Base-by-base conservation (phyloP, 92 coral and sea anemone genomes). In the Phenganax subtilis region DNA sequence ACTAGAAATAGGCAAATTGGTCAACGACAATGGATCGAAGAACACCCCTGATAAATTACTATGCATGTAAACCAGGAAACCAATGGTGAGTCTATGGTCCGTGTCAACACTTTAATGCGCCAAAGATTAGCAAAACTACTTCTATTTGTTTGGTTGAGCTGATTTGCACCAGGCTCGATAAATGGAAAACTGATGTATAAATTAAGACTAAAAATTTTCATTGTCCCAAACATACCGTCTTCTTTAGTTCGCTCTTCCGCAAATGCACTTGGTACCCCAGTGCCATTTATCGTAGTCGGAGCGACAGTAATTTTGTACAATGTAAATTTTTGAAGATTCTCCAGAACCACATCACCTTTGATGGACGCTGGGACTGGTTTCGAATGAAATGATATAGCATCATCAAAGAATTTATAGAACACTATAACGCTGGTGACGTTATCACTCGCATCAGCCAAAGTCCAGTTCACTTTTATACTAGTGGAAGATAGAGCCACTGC, bases 271-370 rank as follows among this genome's bases (percentile, higher is more conserved):
- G 82, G 82, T 51, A 78, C 11, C 54, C 82, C 82, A 20, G 82
- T 78, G 66, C 82, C 82, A 25, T 78, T 78, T 3, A 4, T 25
- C n/a, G 82, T 25, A 17, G 82, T 30, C 25, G 82, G 72, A n/a
- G 72, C 11, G 16, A 78, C 72, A 52, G 67, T 29, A 27, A 78
- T 62, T 16, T 51, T 61, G 82, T 78, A 78, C 53, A 1, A 44
- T 44, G 82, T 78, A 15, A 60, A 78, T 52, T 78, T 78, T 37
- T 44, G 6, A 47, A 78, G 73, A n/a, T n/a, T 47, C 16, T 7
- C 51, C 47, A 78, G 28, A 12, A 37, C 52, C 9, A 10, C 9
- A 47, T 47, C 15, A 2, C 60, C 58, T 51, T 37, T 61, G 63
- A 67, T 3, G 31, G 71, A n/a, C 10, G 71, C 71, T 47, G 82